phyloP scores from a whole-genome alignment of 2,113 vertebrate genomes.

The Sardina pilchardus region DNA sequence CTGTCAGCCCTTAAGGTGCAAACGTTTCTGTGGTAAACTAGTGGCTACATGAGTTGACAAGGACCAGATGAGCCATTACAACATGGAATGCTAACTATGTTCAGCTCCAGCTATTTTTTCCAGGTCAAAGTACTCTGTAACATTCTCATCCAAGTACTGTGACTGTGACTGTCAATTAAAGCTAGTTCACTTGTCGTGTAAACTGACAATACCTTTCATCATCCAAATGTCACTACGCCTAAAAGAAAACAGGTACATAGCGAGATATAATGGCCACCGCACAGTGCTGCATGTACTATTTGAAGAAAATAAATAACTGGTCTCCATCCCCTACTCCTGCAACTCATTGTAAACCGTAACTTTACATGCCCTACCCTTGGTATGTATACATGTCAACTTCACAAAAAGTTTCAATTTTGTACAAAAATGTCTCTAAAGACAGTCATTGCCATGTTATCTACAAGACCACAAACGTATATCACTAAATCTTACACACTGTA shows the following conservation, averaged over 20 bases:
- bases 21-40: background rate
- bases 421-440: too few relatives aligned
- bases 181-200: background rate
- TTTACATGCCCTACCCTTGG: too few relatives aligned
- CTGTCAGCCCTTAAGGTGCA: background rate
- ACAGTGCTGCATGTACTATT: too few relatives aligned
- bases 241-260: background rate
- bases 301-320: too few relatives aligned
- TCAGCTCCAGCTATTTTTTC: background rate
- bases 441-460: too few relatives aligned
- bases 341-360: too few relatives aligned
- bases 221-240: background rate
- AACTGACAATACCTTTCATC: background rate
- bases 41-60: background rate
- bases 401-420: too few relatives aligned
- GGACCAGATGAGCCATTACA: background rate
- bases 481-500: too few relatives aligned
- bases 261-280: too few relatives aligned
- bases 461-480: too few relatives aligned
- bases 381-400: too few relatives aligned
- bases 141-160: background rate
- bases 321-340: too few relatives aligned
- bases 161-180: background rate
- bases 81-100: background rate
- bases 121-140: background rate